A percentile compares a stretch with the other conserved stretches of the same genome.
These are phyloP conservation scores for Nephrotoma appendiculata DNA, from an alignment of 2,888 invertebrate species.

Conservation along the genomic window DNA sequence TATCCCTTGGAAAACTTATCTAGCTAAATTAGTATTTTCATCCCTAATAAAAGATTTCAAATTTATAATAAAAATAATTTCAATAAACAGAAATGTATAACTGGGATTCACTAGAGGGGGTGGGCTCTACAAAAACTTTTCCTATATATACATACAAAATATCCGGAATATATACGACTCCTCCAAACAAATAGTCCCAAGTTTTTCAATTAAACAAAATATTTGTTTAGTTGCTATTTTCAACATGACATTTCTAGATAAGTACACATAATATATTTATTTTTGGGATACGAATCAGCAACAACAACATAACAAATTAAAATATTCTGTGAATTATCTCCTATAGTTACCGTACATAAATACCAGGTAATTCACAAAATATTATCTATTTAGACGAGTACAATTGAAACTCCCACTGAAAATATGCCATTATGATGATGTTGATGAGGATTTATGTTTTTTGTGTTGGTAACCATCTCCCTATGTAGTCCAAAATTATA, in stretches of 20 bases:
- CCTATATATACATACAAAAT: conserved; percentile 9
- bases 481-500: neutral
- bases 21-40: no score
- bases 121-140: no score
- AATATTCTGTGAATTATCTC: neutral
- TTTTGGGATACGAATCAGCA: neutral
- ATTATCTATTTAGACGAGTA: neutral
- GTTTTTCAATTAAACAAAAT: neutral
- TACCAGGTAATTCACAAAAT: neutral
- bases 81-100: no score
- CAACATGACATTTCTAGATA: neutral
- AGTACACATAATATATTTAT: no score
- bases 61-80: no score
- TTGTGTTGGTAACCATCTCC: neutral
- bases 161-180: neutral
- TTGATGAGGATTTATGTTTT: neutral
- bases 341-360: neutral
- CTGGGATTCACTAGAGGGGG: no score
- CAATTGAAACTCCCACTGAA: neutral
- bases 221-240: neutral
- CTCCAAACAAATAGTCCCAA: neutral
- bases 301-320: neutral
- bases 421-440: neutral
- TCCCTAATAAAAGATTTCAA: no score
- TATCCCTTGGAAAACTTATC: no score